phyloP scores from a whole-genome alignment of 1,140 invertebrate genomes.

The Hetaerina americana region DNA sequence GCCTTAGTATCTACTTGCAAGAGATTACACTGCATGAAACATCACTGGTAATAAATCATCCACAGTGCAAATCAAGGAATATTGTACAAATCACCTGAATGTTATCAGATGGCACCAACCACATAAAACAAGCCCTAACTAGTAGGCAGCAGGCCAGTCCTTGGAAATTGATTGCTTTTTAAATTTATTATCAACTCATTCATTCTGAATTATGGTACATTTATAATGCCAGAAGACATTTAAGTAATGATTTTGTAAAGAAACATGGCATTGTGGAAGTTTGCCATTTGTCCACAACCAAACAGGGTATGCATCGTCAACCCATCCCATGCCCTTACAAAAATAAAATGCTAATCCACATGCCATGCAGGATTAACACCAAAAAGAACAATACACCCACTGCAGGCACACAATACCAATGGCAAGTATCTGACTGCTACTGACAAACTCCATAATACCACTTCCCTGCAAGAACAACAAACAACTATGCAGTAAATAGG shows the following conservation, averaged over 20 bases:
- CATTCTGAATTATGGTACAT: neutral
- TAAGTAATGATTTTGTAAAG: neutral
- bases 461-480: constrained; percentile 12
- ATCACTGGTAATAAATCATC: constrained; percentile 13
- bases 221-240: neutral
- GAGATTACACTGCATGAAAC: constrained; percentile 11
- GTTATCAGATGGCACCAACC: neutral
- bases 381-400: constrained; percentile 12
- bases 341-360: constrained; percentile 12
- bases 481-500: constrained; percentile 12
- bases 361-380: constrained; percentile 6
- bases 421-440: neutral
- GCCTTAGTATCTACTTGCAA: neutral
- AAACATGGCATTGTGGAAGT: neutral
- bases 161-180: neutral
- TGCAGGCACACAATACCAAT: constrained; percentile 9
- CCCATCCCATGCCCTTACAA: constrained; percentile 5
- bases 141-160: neutral
- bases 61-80: constrained; percentile 12
- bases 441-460: neutral
- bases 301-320: neutral
- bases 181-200: neutral
- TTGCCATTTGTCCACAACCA: neutral
- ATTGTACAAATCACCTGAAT: constrained; percentile 11
- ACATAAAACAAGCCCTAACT: neutral